Evolutionary conservation across 2,888 invertebrate species (phyloP).

Genomic region (Boloria euphrosyne): DNA sequence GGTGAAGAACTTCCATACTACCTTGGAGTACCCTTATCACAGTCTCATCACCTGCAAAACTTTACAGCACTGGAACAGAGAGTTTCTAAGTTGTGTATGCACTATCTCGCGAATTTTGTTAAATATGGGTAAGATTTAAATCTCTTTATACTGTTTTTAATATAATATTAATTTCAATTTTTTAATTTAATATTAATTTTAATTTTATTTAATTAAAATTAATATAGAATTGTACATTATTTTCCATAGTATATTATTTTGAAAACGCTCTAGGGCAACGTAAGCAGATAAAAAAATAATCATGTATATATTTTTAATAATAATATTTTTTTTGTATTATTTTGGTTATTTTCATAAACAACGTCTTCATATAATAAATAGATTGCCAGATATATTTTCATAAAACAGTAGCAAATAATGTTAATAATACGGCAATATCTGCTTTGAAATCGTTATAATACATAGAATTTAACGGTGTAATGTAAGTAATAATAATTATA

Average conservation of each 20-base stretch:
- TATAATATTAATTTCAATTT: too few relatives aligned
- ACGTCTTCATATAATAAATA: too few relatives aligned
- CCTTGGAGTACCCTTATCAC: conserved; percentile 89
- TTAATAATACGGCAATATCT: not conserved
- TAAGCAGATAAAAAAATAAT: too few relatives aligned
- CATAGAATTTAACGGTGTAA: conserved; percentile 8
- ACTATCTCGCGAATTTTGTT: conserved; percentile 93
- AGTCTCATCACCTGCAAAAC: conserved; percentile 85
- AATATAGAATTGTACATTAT: too few relatives aligned
- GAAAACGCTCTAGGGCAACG: too few relatives aligned
- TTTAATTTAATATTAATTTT: too few relatives aligned
- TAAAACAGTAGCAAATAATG: not conserved
- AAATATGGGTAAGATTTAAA: conserved; percentile 88
- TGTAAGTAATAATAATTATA: conserved; percentile 20
- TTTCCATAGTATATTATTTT: too few relatives aligned
- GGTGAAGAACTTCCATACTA: conserved; percentile 94
- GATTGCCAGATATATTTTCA: too few relatives aligned
- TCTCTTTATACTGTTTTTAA: not conserved
- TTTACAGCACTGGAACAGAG: conserved; percentile 90
- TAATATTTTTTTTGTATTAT: too few relatives aligned
- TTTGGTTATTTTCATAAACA: too few relatives aligned
- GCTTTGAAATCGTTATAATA: not conserved
- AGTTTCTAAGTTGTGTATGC: conserved; percentile 89
- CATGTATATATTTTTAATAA: too few relatives aligned
- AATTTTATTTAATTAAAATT: too few relatives aligned